Base-by-base conservation (phyloP, 2,888 invertebrate genomes). In the Synanthedon tipuliformis region DNA sequence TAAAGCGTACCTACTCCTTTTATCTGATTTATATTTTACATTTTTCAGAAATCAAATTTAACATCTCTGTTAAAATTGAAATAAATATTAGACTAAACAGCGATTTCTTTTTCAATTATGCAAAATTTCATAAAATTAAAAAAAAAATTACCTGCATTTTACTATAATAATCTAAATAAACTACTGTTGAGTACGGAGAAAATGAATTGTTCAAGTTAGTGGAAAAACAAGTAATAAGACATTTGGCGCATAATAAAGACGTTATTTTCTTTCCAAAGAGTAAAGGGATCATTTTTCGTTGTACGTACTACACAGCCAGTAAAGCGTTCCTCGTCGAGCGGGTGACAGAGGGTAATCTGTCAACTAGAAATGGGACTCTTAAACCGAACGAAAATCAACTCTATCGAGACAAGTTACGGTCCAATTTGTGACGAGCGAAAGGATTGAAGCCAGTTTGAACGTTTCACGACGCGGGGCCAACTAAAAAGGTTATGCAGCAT, bases 211-310 rank as follows among this genome's bases (percentile, higher is more conserved):
- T 63, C 64, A 65, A 68, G 73, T 69, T 64, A 61, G 67, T 59
- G 57, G 57, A 63, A 62, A 66, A 60, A 71, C 75, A 71, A 72
- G 67, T 69, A 73, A 74, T 71, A 70, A 65, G 61, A 63, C 63
- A 63, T 65, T 68, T 68, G 61, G 61, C 64, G 60, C 63, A 62
- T 66, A 66, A 78, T 79, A 75, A 77, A 75, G 73, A 73, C 69
- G 61, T 72, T 72, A 66, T 69, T 68, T 61, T 60, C 56, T 58
- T 60, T 59, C 58, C 55, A 57, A 61, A 66, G 64, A 59, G 61
- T 64, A 54, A 61, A 60, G 66, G 23, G 70, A 75, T 73, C 64
- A 75, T 78, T 79, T 79, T 79, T 77, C 73, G 68, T 67, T 61
- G 61, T 55, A 53, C 57, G 61, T 55, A 53, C n/a, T n/a, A n/a